Conservation (phyloP, 92 coral and sea anemone species). For the Heliopora coerulea region DNA sequence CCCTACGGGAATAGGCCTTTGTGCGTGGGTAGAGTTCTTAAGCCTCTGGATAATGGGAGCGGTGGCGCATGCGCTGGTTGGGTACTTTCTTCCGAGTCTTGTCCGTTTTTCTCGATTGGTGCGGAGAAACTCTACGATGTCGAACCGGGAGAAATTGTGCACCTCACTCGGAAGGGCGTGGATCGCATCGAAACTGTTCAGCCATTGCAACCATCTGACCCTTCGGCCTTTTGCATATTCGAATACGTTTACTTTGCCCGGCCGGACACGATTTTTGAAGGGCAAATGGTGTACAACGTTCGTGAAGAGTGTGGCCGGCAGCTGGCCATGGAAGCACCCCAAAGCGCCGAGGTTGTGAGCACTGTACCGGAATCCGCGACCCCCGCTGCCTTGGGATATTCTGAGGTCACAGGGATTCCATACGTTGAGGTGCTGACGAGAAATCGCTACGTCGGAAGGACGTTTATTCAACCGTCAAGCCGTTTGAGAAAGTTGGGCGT, state of each 20-base stretch:
- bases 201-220: slow-evolving; percentile 52
- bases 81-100: slow-evolving; percentile 92
- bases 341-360: slow-evolving; percentile 92
- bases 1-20: slow-evolving; percentile 97
- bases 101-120: slow-evolving; percentile 91
- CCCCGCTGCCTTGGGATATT: slow-evolving; percentile 90
- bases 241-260: slow-evolving; percentile 98
- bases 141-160: slow-evolving; percentile 86
- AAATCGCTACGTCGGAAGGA: slow-evolving; percentile 97
- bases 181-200: slow-evolving; percentile 64
- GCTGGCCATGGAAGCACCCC: slow-evolving; percentile 85
- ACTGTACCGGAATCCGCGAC: slow-evolving; percentile 98
- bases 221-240: slow-evolving; percentile 86
- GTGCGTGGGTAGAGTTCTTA: slow-evolving; percentile 76
- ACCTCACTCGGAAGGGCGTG: slow-evolving; percentile 77
- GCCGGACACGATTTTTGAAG: slow-evolving; percentile 92
- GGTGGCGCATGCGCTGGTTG: slow-evolving; percentile 63
- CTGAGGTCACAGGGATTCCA: slow-evolving; percentile 74
- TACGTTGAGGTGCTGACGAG: slow-evolving; percentile 91
- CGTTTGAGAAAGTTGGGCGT: slow-evolving; percentile 90
- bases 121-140: slow-evolving; percentile 78
- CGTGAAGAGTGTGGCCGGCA: slow-evolving; percentile 84
- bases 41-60: slow-evolving; percentile 44
- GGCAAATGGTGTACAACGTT: slow-evolving; percentile 91
- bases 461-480: slow-evolving; percentile 87